Evolutionary conservation across 1,140 invertebrate species (phyloP).

Genomic region (Stegodyphus dumicola): DNA sequence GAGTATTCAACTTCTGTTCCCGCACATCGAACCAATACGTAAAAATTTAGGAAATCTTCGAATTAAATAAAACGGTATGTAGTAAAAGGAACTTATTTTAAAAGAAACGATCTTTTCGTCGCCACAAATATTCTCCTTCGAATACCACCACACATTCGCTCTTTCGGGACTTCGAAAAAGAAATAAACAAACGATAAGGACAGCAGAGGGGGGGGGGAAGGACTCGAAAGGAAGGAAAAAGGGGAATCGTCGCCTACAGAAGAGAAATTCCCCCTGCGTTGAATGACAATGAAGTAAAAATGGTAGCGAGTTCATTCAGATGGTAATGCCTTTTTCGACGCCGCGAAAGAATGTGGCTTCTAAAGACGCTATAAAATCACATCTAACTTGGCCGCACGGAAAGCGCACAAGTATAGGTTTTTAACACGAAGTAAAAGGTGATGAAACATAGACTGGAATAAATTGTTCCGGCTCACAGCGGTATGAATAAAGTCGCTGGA

Average conservation of each 20-base stretch:
- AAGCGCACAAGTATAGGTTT: too few species aligned
- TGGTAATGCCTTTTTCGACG: slow-evolving; percentile 40
- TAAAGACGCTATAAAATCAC: slow-evolving; percentile 18
- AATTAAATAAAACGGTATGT: too few species aligned
- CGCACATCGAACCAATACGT: too few species aligned
- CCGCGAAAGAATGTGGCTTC: slow-evolving; percentile 21
- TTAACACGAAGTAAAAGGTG: background rate
- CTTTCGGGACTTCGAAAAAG: background rate
- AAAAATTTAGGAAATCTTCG: too few species aligned
- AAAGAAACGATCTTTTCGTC: too few species aligned
- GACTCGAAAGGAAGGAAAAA: slow-evolving; percentile 3
- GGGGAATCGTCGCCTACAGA: too few species aligned
- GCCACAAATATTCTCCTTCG: too few species aligned
- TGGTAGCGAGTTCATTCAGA: slow-evolving; percentile 57
- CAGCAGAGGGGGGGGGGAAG: background rate
- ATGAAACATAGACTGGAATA: slow-evolving; percentile 31
- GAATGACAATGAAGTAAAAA: slow-evolving; percentile 60
- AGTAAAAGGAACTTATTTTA: too few species aligned
- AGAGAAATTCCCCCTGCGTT: background rate
- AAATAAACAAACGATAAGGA: slow-evolving; percentile 35
- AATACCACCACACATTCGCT: too few species aligned
- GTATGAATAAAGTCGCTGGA: background rate
- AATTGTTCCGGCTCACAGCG: background rate
- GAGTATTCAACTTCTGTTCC: too few species aligned
- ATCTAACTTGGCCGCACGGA: slow-evolving; percentile 1